A percentile compares a stretch with the other conserved stretches of the same genome.
These are phyloP conservation scores for Apis laboriosa DNA, from an alignment of 1,140 invertebrate genomes.

Conservation along the genomic window DNA sequence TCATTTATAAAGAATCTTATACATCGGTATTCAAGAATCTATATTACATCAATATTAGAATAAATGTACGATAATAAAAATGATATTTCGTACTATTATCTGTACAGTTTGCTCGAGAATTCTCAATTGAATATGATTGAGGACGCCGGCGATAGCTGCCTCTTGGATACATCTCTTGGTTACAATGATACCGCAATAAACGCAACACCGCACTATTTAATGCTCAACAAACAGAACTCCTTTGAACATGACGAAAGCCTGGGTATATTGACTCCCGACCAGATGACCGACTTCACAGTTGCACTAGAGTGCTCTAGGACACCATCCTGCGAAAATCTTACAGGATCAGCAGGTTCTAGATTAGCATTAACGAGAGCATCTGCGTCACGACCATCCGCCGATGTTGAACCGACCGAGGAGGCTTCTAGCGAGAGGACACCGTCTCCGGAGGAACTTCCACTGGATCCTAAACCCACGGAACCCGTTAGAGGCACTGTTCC, in stretches of 20 bases:
- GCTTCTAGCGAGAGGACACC: slow-evolving; percentile 86
- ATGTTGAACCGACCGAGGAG: slow-evolving; percentile 74
- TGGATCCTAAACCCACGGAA: slow-evolving; percentile 83
- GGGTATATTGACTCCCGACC: slow-evolving; percentile 92
- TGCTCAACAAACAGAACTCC: slow-evolving; percentile 87
- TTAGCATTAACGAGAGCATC: slow-evolving; percentile 64
- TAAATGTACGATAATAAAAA: background rate
- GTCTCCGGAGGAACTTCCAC: slow-evolving; percentile 89
- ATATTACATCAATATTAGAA: background rate
- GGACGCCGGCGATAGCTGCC: slow-evolving; percentile 68
- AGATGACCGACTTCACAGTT: slow-evolving; percentile 89
- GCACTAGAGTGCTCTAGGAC: slow-evolving; percentile 82
- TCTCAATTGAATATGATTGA: slow-evolving; percentile 68
- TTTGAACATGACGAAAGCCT: slow-evolving; percentile 90
- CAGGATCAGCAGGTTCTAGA: slow-evolving; percentile 63
- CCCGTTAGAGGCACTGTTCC: slow-evolving; percentile 63
- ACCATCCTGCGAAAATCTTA: slow-evolving; percentile 81
- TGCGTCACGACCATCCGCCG: slow-evolving; percentile 61
- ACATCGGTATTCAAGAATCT: too few relatives aligned
- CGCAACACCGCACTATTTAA: slow-evolving; percentile 72
- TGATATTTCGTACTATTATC: background rate
- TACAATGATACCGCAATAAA: slow-evolving; percentile 75
- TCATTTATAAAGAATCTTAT: background rate
- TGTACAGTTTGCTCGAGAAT: slow-evolving; percentile 64
- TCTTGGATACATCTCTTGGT: slow-evolving; percentile 60